A percentile compares a stretch with the other conserved stretches of the same genome.
Conservation (phyloP, 2,888 invertebrate genomes). For the Rhyacophila evoluta region DNA sequence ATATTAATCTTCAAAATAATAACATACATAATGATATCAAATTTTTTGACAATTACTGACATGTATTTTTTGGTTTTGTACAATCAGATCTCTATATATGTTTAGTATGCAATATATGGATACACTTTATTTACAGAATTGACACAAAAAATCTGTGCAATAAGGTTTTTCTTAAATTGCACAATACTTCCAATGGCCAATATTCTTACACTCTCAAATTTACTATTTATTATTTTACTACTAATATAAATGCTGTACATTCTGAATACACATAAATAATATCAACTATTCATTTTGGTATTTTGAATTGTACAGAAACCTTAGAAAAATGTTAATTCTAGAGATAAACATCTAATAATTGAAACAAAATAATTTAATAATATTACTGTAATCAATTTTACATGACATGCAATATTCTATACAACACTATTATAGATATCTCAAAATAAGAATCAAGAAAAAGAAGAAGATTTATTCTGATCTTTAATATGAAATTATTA, state of each 20-base stretch:
- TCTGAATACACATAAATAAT: neutral
- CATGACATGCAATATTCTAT: neutral
- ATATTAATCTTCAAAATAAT: neutral
- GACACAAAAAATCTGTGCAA: neutral
- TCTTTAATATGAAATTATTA: too few relatives aligned
- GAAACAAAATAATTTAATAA: slow-evolving; percentile 4
- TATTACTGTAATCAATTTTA: neutral
- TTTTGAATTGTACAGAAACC: neutral
- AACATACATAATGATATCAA: too few relatives aligned
- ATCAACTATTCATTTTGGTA: neutral
- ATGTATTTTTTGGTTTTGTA: slow-evolving; percentile 20
- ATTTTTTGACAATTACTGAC: too few relatives aligned
- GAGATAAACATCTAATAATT: neutral
- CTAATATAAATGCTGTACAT: neutral
- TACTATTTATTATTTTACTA: neutral
- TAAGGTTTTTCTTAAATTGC: slow-evolving; percentile 10
- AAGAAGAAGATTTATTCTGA: neutral
- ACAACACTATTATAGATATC: neutral
- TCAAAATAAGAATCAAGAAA: neutral
- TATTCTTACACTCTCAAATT: neutral
- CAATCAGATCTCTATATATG: neutral
- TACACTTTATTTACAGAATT: neutral
- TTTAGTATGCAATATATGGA: neutral
- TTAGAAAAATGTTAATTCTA: neutral
- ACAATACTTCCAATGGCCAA: slow-evolving; percentile 25